Conservation (phyloP, 1,140 invertebrate genomes). For the Bombyx mandarina region DNA sequence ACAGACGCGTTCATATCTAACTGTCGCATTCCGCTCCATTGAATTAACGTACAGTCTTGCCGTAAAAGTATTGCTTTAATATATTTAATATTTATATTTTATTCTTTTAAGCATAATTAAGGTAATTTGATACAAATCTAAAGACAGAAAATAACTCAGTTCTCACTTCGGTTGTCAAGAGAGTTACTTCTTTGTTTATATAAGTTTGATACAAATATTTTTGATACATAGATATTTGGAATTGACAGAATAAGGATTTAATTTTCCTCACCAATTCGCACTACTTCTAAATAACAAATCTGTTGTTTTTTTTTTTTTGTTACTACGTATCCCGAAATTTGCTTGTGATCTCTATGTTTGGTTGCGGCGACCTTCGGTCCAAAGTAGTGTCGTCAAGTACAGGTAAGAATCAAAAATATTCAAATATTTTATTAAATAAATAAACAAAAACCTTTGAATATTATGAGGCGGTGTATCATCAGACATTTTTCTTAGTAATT, state of each 20-base stretch:
- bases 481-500: conserved; percentile 34
- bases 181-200: too few relatives aligned
- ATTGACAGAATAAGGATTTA: too few relatives aligned
- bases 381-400: background rate
- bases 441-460: conserved; percentile 1
- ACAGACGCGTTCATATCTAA: conserved; percentile 17
- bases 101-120: background rate
- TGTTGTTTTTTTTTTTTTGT: background rate
- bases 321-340: background rate
- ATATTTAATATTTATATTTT: background rate
- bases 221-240: too few relatives aligned
- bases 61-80: conserved; percentile 13
- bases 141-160: too few relatives aligned
- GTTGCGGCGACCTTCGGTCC: background rate
- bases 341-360: background rate
- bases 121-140: background rate
- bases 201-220: too few relatives aligned
- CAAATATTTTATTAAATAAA: conserved; percentile 14
- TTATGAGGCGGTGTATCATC: background rate
- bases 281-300: background rate
- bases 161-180: background rate
- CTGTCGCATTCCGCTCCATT: conserved; percentile 24
- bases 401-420: conserved; percentile 1
- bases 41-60: conserved; percentile 20
- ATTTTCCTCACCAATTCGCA: background rate